These are phyloP conservation scores for Neodon shergylaensis DNA, from an alignment of 2,113 vertebrate genomes.

Conservation along the genomic window DNA sequence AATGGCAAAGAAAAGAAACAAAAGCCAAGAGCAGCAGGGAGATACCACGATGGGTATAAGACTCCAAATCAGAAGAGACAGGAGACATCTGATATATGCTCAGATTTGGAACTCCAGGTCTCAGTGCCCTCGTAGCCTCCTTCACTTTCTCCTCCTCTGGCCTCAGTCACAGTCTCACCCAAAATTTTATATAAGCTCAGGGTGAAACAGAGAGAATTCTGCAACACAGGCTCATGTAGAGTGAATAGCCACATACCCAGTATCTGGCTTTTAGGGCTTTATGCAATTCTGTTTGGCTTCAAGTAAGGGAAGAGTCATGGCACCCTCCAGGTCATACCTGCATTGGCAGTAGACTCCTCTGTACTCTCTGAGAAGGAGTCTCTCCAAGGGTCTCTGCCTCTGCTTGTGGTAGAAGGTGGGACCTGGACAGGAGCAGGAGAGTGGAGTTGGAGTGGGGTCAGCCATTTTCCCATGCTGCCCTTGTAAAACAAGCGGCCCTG, in stretches of 20 bases:
- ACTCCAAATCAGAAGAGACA: background rate
- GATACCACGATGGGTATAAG: background rate
- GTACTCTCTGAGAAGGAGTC: background rate
- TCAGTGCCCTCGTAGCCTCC: background rate
- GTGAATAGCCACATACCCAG: background rate
- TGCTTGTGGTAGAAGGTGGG: background rate
- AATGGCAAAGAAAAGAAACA: background rate
- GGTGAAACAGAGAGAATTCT: background rate
- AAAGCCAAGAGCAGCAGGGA: background rate
- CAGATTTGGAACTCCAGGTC: accelerated
- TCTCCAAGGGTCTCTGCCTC: background rate
- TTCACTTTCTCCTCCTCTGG: background rate
- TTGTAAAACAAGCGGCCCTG: background rate
- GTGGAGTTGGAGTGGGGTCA: accelerated
- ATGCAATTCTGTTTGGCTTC: background rate
- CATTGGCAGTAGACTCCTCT: background rate
- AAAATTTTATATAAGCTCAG: background rate
- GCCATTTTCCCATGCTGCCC: background rate
- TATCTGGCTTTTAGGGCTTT: background rate
- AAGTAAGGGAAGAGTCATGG: background rate
- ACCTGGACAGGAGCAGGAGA: background rate
- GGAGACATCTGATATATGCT: accelerated
- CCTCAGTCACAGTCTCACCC: background rate
- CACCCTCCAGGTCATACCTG: too few relatives aligned
- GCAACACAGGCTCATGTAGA: background rate